Evolutionary conservation across 2,113 vertebrate genomes (phyloP).

Genomic region (Clarias magur): DNA sequence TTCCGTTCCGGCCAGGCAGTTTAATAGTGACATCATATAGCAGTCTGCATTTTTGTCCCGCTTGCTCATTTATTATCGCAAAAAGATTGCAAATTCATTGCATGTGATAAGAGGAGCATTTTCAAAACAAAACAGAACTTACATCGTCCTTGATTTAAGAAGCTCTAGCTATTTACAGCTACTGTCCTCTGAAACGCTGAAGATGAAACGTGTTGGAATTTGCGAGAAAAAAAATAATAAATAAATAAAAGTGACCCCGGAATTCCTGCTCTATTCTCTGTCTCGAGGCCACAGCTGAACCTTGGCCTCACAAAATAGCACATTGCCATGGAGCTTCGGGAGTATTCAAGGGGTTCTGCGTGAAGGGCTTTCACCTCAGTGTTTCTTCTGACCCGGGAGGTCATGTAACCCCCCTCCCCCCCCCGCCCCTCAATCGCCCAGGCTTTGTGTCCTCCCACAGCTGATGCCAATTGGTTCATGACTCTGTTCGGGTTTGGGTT

Average conservation of each 20-base stretch:
- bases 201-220: constrained; percentile 65
- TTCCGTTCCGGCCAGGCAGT: not conserved
- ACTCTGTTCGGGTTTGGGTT: not conserved
- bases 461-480: constrained; percentile 17
- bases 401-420: not conserved
- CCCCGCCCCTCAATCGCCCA: not conserved
- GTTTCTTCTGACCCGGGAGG: constrained; percentile 40
- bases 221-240: constrained; percentile 36
- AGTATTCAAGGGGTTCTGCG: constrained; percentile 49
- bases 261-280: constrained; percentile 68
- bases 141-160: constrained; percentile 52
- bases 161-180: constrained; percentile 57
- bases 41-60: not conserved
- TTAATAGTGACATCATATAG: not conserved
- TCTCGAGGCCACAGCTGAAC: constrained; percentile 55
- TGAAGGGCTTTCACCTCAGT: constrained; percentile 38
- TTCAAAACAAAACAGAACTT: constrained; percentile 16
- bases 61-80: not conserved
- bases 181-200: constrained; percentile 61
- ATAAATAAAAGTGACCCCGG: constrained; percentile 67
- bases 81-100: not conserved
- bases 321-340: constrained; percentile 63
- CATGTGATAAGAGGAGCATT: constrained; percentile 7
- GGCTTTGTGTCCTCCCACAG: constrained; percentile 34
- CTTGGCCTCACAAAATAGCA: constrained; percentile 48